Conservation (phyloP, 2,113 vertebrate species). For the Butastur rufipennis region DNA sequence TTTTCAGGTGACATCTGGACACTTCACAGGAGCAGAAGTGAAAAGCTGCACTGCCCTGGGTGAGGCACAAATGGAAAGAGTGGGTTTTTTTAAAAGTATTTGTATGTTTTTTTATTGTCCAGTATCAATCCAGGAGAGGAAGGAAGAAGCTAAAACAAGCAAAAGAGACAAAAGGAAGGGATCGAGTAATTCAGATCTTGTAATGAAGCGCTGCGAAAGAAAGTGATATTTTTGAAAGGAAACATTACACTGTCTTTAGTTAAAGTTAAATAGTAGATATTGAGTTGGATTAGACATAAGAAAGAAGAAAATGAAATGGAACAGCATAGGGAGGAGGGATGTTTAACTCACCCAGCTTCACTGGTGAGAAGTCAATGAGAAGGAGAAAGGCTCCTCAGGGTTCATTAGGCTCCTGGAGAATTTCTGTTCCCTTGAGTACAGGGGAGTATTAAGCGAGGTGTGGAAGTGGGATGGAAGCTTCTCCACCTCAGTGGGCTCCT, state of each 20-base stretch:
- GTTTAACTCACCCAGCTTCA: not conserved
- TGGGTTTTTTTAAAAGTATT: not conserved
- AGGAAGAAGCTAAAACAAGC: not conserved
- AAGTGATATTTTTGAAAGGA: not conserved
- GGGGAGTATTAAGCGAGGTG: not conserved
- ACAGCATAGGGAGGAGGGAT: not conserved
- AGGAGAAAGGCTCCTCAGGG: not conserved
- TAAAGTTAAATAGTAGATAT: not conserved
- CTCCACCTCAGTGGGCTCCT: not conserved
- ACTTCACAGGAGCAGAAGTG: not conserved
- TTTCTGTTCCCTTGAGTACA: not conserved
- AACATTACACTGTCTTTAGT: not conserved
- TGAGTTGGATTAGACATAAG: not conserved
- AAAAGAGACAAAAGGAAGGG: not conserved
- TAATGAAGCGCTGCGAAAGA: not conserved
- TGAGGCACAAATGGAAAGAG: not conserved
- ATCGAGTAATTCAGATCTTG: not conserved
- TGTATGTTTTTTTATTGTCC: not conserved
- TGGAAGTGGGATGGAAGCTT: not conserved
- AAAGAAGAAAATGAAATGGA: not conserved
- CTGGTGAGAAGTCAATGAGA: not conserved
- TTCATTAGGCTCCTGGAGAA: not conserved
- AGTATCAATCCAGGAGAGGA: not conserved
- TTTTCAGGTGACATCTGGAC: not conserved
- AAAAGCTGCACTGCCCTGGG: not conserved